Conservation (phyloP, 2,113 vertebrate species). For the Theristicus caerulescens region DNA sequence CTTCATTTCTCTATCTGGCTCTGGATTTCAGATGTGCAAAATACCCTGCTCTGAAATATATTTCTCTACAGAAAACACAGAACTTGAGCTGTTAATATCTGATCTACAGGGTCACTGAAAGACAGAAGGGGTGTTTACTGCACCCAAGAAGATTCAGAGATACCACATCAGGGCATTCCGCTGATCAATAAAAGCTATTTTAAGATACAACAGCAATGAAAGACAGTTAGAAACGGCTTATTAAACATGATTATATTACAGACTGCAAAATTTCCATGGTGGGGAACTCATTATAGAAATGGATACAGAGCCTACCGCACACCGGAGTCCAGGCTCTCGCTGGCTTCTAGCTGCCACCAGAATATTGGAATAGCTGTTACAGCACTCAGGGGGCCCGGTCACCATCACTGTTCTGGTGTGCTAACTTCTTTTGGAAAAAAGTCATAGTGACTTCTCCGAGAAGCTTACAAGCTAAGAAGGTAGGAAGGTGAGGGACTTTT, state of each 20-base stretch:
- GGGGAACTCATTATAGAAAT: neutral
- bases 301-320: neutral
- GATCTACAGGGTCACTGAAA: neutral
- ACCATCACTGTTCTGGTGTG: neutral
- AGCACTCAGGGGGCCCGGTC: neutral
- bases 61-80: neutral
- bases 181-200: conserved; percentile 14
- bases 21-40: neutral
- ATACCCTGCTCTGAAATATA: neutral
- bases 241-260: neutral
- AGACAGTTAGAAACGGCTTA: neutral
- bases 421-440: neutral
- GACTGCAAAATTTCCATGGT: neutral
- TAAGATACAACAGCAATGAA: neutral
- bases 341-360: too few relatives aligned
- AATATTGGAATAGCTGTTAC: neutral
- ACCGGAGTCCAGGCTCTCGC: too few relatives aligned
- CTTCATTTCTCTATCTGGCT: neutral
- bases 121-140: neutral
- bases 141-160: neutral
- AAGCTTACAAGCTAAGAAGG: neutral
- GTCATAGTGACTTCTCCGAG: neutral
- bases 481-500: neutral
- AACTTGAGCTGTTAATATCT: neutral
- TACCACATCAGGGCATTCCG: neutral